Evolutionary conservation across 2,113 vertebrate species (phyloP), one percentile per base, ranked within the genome.

Genomic region (Catharus minimus): DNA sequence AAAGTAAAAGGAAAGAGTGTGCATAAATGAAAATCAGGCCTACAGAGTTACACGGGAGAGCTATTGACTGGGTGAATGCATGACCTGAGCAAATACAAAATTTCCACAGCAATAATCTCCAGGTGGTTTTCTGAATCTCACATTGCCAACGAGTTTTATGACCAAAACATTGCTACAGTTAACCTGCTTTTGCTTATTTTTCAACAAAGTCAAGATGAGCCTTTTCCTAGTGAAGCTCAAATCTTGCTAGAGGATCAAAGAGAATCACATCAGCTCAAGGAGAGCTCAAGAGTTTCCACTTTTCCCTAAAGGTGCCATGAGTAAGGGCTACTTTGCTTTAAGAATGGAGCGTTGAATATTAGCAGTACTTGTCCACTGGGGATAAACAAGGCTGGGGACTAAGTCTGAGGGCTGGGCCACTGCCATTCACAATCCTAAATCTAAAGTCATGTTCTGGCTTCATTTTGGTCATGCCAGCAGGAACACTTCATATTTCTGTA

Each of bases 371-470:
- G 15, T 68, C 16, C 19, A 28, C 7, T 64, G 16, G 5, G 28
- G 58, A 52, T 38, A 79, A 85, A 68, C 19, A 53, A 39, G 30
- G 23, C 27, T n/a, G 5, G 3, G 5, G 15, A 71, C 18, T 36
- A 17, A 68, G 20, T 30, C 4, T 64, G 7, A n/a, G 11, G 32
- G 13, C 28, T 62, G 46, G 18, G 38, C 12, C 53, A 58, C 32
- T 33, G 52, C 4, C 0, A 0, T 33, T 88, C 55, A 88, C 16
- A 32, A 8, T 64, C n/a, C 12, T 24, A 71, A 69, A 53, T 3
- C 27, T 57, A 47, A 74, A 84, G 50, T 43, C 18, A 32, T 10
- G 2, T 61, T 65, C 80, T 66, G 57, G 6, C 10, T 43, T 4
- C 1, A 19, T 74, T 88, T 74, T 43, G 56, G 9, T 52, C 32